Evolutionary conservation across 35 echinoderm and acorn worm genomes (phyloP).

Genomic region (Ptychodera flava): DNA sequence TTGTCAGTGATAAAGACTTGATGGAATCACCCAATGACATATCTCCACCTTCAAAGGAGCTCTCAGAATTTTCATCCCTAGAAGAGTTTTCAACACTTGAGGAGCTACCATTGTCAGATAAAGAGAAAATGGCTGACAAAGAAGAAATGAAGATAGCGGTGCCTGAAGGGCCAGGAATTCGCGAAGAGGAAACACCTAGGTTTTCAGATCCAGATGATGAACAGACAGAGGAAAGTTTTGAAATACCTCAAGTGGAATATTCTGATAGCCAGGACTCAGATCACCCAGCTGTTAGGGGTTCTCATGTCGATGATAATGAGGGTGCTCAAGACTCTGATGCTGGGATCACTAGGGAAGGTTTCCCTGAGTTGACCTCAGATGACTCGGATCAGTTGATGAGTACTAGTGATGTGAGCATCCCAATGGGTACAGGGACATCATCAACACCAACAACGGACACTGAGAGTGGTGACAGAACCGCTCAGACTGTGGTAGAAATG

Average conservation of each 20-base stretch:
- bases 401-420: neutral
- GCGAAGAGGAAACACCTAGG: neutral
- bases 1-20: neutral
- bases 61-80: neutral
- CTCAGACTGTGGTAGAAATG: neutral
- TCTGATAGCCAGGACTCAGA: neutral
- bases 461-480: neutral
- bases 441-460: neutral
- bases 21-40: neutral
- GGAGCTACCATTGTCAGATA: neutral
- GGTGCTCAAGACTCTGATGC: neutral
- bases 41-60: neutral
- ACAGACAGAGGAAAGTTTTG: neutral
- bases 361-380: neutral
- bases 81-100: neutral
- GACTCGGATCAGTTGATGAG: neutral
- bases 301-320: neutral
- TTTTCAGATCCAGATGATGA: neutral
- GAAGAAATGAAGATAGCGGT: neutral
- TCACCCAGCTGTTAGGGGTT: neutral
- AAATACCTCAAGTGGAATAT: neutral
- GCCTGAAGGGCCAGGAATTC: neutral
- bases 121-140: neutral
- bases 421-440: neutral
- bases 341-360: neutral